Evolutionary conservation across 2,888 invertebrate genomes (phyloP), one percentile per base, ranked within the genome.

Genomic region (Clunio marinus): DNA sequence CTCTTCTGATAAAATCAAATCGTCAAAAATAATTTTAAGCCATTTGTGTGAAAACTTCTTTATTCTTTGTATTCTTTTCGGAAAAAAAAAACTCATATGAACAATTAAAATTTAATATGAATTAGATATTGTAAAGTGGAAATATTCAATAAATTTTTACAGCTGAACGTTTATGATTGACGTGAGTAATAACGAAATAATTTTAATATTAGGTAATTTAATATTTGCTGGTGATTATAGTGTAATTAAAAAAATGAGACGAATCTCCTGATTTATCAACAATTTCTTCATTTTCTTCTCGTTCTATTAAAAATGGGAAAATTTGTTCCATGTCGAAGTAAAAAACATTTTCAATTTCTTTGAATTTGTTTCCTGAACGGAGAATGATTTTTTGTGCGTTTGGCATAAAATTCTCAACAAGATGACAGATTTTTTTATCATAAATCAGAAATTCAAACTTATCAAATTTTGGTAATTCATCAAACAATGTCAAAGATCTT

Each of bases 261-360:
- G n/a, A 2, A 10, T 66, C 24, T 15, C 58, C 58, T 15, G 32
- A 35, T 1, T 68, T 68, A 15, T 68, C 41, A 0, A 27, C 17
- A 17, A 25, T 10, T n/a, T 57, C 58, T 1, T 25, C 45, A 8
- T 68, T 41, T 2, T 35, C 41, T 58, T 68, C 68, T 13, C 35
- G 32, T 13, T 24, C 32, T 70, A 75, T 69, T 25, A 74, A 73
- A 0, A 76, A 73, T 2, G 79, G 79, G 66, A 75, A 77, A 66
- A 79, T 74, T 69, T 77, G 77, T 28, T 78, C 77, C 69, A 75
- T 72, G 67, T 73, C 76, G 20, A 74, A 78, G 35, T 75, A 77
- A 70, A 76, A 77, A 1, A 75, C 76, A 2, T 74, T 75, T 59
- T 74, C 72, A 2, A 76, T 70, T 62, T 75, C 72, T 10, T 74